Percentiles rank a stretch among this genome's conserved stretches.
These are phyloP conservation scores for Lepidostoma basale DNA, from an alignment of 1,140 invertebrate species.

Conservation along the genomic window DNA sequence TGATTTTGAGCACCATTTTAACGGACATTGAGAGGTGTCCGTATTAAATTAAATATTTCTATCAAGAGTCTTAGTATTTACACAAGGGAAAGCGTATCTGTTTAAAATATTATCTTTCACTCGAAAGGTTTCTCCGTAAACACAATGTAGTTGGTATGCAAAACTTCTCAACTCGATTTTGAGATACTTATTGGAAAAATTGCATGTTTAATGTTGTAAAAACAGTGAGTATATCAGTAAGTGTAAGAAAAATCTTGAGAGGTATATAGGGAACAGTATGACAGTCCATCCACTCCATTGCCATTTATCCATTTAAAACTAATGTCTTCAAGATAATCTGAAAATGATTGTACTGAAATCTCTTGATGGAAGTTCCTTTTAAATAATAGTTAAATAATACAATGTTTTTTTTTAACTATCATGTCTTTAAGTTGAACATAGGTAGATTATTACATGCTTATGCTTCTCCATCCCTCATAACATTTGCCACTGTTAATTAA, in stretches of 20 bases:
- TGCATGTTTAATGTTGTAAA: background rate
- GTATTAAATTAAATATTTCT: slow-evolving; percentile 13
- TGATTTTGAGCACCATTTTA: slow-evolving; percentile 32
- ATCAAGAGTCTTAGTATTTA: slow-evolving; percentile 6
- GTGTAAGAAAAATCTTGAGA: background rate
- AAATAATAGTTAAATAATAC: too few relatives aligned
- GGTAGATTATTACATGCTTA: too few relatives aligned
- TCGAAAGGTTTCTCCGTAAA: background rate
- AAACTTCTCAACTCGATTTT: background rate
- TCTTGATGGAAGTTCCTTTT: too few relatives aligned
- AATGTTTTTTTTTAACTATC: too few relatives aligned
- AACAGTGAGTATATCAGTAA: background rate
- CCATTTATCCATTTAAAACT: too few relatives aligned
- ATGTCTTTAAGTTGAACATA: too few relatives aligned
- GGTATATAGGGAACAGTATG: too few relatives aligned
- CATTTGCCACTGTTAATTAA: too few relatives aligned
- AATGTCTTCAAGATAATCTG: too few relatives aligned
- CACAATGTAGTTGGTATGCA: background rate
- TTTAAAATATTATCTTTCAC: background rate
- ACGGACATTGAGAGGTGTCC: slow-evolving; percentile 14
- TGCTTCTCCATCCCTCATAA: too few relatives aligned
- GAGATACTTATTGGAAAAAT: background rate
- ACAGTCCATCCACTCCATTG: too few relatives aligned
- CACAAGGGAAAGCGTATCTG: slow-evolving; percentile 6
- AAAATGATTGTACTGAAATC: too few relatives aligned